A percentile compares a stretch with the other conserved stretches of the same genome.
These are phyloP conservation scores for Alosa alosa DNA, from an alignment of 2,113 vertebrate species.

Conservation along the genomic window DNA sequence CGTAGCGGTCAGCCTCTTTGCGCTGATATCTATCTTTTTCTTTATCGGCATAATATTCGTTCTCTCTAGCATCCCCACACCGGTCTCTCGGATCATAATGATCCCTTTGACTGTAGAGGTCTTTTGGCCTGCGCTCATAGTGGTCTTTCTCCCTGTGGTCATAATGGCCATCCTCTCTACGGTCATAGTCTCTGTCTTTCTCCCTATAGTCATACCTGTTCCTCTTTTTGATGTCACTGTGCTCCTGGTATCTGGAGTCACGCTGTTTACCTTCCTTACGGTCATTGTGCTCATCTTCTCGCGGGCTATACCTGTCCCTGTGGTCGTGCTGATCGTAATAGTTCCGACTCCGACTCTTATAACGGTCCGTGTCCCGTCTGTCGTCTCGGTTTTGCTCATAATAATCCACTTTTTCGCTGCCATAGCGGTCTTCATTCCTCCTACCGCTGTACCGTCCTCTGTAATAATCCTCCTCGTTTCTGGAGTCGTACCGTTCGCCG, in stretches of 20 bases:
- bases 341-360: conserved; percentile 37
- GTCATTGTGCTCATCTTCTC: conserved; percentile 31
- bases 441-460: conserved; percentile 22
- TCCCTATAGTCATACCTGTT: conserved; percentile 43
- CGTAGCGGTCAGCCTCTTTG: conserved; percentile 53
- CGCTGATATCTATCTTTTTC: conserved; percentile 25
- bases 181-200: conserved; percentile 43
- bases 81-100: conserved; percentile 36
- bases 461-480: conserved; percentile 33
- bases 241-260: conserved; percentile 49
- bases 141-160: conserved; percentile 44
- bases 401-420: conserved; percentile 52
- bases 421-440: conserved; percentile 40
- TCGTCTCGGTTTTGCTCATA: conserved; percentile 47
- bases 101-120: background rate
- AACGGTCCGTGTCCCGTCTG: conserved; percentile 43
- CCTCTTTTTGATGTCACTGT: conserved; percentile 50
- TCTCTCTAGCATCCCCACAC: conserved; percentile 22
- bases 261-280: conserved; percentile 45
- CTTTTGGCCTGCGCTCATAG: conserved; percentile 49
- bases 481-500: conserved; percentile 29
- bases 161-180: conserved; percentile 41
- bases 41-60: background rate
- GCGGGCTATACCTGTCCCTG: conserved; percentile 45
- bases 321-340: conserved; percentile 46